Evolutionary conservation across 2,797 vertebrate species (phyloP), one percentile per base, ranked within the genome.

Genomic region (Clarias fuscus): DNA sequence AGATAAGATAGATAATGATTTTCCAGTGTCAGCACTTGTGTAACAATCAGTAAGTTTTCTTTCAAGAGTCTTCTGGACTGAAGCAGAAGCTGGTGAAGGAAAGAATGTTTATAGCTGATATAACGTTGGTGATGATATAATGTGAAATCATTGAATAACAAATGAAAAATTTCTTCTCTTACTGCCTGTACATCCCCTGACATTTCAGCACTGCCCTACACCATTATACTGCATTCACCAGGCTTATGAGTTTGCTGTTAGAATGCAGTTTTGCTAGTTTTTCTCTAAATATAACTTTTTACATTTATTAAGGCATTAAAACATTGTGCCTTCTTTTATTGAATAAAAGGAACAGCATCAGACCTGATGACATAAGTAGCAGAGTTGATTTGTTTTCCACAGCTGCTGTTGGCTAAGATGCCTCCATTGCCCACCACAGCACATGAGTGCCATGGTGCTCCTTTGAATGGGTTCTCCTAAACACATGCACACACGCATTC

Each of bases 341-440:
- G 1, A 43, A 72, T 22, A 10, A 17, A 75, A 75, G 15, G 24
- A 48, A 48, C 24, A 40, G 40, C 14, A 30, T 33, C 86, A 37
- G 62, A 98, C 98, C 98, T 96, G 88, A 99, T 97, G 40, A 99
- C 96, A 89, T 97, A 97, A 85, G 98, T 94, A 2, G 96, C 95
- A 18, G 94, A 94, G 91, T 99, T 96, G 0, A 99, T 99, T 90
- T 90, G 95, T 17, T 94, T 92, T 86, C 98, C 98, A 3, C 98
- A 99, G 90, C 92, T 93, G 89, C 97, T 98, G 79, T 96, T 95
- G 85, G 91, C 91, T 90, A 99, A 93, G 88, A 98, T 96, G 7
- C 97, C 98, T 30, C 97, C 97, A 2, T 98, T 99, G 84, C 98
- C 97, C 81, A 98, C 97, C 61, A 99, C 97, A 0, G 97, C 96